Evolutionary conservation across 2,888 invertebrate species (phyloP).

Genomic region (Tetramorium bicarinatum): DNA sequence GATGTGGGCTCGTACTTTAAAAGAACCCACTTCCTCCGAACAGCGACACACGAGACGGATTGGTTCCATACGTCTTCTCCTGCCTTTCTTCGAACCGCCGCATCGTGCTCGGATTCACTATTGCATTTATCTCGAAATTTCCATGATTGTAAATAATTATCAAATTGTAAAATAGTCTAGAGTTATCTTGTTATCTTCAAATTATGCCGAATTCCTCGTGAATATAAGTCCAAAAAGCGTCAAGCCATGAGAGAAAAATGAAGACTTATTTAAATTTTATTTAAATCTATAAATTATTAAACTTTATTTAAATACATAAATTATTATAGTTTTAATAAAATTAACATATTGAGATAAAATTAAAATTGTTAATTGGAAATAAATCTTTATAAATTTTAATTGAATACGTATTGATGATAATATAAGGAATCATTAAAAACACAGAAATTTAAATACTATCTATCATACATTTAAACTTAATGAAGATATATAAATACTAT

Average conservation of each 20-base stretch:
- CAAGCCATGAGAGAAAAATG: not conserved
- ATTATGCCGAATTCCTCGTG: not conserved
- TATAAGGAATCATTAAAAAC: not conserved
- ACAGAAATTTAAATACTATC: not conserved
- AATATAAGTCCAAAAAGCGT: not conserved
- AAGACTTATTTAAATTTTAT: not conserved
- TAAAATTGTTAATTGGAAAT: not conserved
- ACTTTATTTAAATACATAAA: not conserved
- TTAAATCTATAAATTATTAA: not conserved
- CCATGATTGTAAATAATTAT: slow-evolving; percentile 3
- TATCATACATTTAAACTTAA: not conserved
- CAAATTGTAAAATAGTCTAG: not conserved
- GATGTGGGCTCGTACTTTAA: slow-evolving; percentile 59
- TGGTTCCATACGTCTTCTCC: slow-evolving; percentile 63
- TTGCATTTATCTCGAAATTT: slow-evolving; percentile 16
- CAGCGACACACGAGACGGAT: slow-evolving; percentile 71
- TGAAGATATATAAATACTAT: not conserved
- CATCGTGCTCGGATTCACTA: not conserved
- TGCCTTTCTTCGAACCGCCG: slow-evolving; percentile 44
- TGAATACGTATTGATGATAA: not conserved
- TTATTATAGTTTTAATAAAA: not conserved
- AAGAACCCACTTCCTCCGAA: slow-evolving; percentile 79
- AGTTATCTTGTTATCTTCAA: not conserved
- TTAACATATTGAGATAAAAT: not conserved
- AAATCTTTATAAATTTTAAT: not conserved